Evolutionary conservation across 2,113 vertebrate genomes (phyloP).

Genomic region (Thamnophis sirtalis): DNA sequence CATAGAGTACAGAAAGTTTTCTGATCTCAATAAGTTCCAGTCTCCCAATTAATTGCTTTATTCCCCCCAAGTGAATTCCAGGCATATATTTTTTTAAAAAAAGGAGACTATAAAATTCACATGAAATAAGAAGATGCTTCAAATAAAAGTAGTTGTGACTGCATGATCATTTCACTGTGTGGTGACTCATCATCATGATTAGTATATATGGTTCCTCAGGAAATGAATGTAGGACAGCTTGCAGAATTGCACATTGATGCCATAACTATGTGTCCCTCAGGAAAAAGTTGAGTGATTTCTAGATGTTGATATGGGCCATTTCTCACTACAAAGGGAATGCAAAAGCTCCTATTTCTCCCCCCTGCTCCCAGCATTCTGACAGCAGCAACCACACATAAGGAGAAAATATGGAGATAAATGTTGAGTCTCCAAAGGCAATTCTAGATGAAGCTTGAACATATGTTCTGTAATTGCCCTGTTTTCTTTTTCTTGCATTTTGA

Average conservation of each 20-base stretch:
- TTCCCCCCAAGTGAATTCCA: neutral
- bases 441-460: neutral
- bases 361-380: neutral
- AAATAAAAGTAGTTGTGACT: neutral
- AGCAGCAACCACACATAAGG: neutral
- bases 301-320: neutral
- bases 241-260: neutral
- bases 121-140: neutral
- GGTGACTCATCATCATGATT: neutral
- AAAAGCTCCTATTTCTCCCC: neutral
- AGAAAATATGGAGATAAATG: neutral
- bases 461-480: neutral
- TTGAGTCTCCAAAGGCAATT: neutral
- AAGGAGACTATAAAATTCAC: neutral
- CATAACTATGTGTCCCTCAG: neutral
- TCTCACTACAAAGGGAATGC: neutral
- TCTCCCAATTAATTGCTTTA: neutral
- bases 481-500: neutral
- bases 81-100: neutral
- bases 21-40: neutral
- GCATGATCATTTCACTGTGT: neutral
- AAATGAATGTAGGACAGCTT: neutral
- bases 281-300: neutral
- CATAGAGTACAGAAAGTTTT: neutral
- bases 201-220: neutral